Evolutionary conservation across 2,113 vertebrate species (phyloP).

Genomic region (Chlamydotis undulata): DNA sequence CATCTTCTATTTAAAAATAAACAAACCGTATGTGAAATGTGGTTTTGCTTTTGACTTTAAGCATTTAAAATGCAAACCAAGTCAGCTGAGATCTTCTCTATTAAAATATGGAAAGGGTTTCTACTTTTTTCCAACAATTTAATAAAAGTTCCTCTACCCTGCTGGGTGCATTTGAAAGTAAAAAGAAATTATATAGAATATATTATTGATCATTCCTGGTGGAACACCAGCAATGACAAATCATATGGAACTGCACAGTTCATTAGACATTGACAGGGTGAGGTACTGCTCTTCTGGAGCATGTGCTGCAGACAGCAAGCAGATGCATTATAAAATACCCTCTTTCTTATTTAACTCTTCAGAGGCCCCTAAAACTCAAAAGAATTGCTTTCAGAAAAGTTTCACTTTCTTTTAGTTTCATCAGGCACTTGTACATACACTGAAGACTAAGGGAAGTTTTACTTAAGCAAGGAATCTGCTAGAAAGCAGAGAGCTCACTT

Average conservation of each 20-base stretch:
- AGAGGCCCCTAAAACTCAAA: neutral
- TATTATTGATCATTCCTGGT: conserved; percentile 65
- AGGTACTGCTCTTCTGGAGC: conserved; percentile 8
- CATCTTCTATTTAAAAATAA: neutral
- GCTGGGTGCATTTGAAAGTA: conserved; percentile 66
- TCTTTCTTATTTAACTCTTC: conserved; percentile 52
- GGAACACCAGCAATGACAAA: conserved; percentile 45
- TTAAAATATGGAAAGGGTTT: conserved; percentile 51
- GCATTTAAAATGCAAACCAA: conserved; percentile 3
- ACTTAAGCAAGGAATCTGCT: neutral
- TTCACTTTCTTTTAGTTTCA: neutral
- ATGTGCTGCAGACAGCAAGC: neutral
- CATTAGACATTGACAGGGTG: conserved; percentile 66
- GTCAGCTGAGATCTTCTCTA: neutral
- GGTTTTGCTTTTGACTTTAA: conserved; percentile 1
- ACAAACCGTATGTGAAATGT: neutral
- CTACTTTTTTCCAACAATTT: conserved; percentile 46
- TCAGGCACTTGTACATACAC: neutral
- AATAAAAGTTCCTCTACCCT: conserved; percentile 39
- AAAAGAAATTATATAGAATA: conserved; percentile 63
- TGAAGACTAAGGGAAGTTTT: neutral
- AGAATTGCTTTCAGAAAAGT: conserved; percentile 37
- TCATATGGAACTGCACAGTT: conserved; percentile 53
- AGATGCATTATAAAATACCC: conserved; percentile 16
- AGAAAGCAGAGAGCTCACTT: neutral